Percentiles rank a stretch among this genome's conserved stretches.
phyloP scores from a whole-genome alignment of 92 coral and sea anemone species.

The Palythoa grandiflora region DNA sequence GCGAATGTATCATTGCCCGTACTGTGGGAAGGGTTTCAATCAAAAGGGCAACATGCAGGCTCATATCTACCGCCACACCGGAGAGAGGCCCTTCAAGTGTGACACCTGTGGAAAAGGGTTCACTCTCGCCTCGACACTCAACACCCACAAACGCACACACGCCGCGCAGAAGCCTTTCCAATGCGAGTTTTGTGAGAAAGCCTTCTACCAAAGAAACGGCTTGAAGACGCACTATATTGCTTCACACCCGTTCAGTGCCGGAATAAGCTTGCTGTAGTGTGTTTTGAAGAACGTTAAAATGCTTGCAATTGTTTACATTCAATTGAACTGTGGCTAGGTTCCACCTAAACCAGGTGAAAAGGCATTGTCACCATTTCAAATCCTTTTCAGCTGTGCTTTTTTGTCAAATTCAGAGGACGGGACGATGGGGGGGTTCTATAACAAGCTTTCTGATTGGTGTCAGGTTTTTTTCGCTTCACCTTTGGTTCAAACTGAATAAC shows the following conservation, averaged over 20 bases:
- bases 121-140: conserved; percentile 89
- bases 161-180: conserved; percentile 85
- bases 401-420: too few relatives aligned
- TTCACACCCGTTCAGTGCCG: conserved; percentile 86
- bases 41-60: conserved; percentile 97
- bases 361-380: too few relatives aligned
- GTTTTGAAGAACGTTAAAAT: background rate
- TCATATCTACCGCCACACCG: conserved; percentile 93
- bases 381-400: too few relatives aligned
- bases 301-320: too few relatives aligned
- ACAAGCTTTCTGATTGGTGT: too few relatives aligned
- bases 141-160: conserved; percentile 88
- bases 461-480: too few relatives aligned
- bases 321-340: too few relatives aligned
- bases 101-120: conserved; percentile 87
- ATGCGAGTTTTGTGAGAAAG: conserved; percentile 87
- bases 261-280: conserved; percentile 73
- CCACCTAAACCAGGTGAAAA: too few relatives aligned
- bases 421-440: too few relatives aligned
- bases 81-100: conserved; percentile 95
- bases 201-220: conserved; percentile 93
- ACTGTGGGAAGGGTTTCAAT: conserved; percentile 92
- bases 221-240: conserved; percentile 91
- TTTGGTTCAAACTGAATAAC: too few relatives aligned
- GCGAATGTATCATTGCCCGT: conserved; percentile 87